Percentiles rank a stretch among this genome's conserved stretches.
These are phyloP conservation scores for Drosophila pegasa DNA, from an alignment of 2,888 invertebrate species.

Conservation along the genomic window DNA sequence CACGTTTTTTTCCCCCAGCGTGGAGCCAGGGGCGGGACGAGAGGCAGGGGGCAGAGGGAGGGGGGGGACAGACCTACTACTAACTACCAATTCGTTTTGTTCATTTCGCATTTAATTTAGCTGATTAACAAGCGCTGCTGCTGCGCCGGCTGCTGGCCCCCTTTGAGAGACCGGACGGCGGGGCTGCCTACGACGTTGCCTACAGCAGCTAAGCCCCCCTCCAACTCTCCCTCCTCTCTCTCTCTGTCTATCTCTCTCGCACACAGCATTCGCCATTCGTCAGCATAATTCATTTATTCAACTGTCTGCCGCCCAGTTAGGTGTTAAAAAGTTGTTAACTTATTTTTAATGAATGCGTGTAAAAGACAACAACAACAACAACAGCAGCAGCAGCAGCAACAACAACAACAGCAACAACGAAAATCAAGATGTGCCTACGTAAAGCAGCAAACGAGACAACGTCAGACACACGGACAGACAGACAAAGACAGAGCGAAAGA, in stretches of 20 bases:
- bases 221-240: not conserved
- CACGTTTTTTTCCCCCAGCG: constrained; percentile 32
- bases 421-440: constrained; percentile 61
- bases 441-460: constrained; percentile 45
- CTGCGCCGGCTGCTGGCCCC: constrained; percentile 3
- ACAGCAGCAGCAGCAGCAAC: constrained; percentile 21
- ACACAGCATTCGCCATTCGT: constrained; percentile 65
- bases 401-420: constrained; percentile 23
- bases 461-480: constrained; percentile 18
- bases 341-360: constrained; percentile 80
- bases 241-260: not conserved
- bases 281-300: constrained; percentile 80
- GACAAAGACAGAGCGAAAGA: not conserved
- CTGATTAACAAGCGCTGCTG: constrained; percentile 73
- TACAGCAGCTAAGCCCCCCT: not conserved
- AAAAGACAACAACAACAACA: constrained; percentile 56
- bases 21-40: too few species aligned
- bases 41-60: not conserved
- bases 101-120: constrained; percentile 80
- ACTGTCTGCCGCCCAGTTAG: constrained; percentile 81
- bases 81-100: constrained; percentile 77
- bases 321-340: constrained; percentile 84
- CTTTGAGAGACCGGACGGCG: constrained; percentile 11
- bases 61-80: constrained; percentile 33
- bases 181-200: constrained; percentile 13